Base-by-base conservation (phyloP, 2,797 vertebrate genomes). In the Rousettus madagascariensis region DNA sequence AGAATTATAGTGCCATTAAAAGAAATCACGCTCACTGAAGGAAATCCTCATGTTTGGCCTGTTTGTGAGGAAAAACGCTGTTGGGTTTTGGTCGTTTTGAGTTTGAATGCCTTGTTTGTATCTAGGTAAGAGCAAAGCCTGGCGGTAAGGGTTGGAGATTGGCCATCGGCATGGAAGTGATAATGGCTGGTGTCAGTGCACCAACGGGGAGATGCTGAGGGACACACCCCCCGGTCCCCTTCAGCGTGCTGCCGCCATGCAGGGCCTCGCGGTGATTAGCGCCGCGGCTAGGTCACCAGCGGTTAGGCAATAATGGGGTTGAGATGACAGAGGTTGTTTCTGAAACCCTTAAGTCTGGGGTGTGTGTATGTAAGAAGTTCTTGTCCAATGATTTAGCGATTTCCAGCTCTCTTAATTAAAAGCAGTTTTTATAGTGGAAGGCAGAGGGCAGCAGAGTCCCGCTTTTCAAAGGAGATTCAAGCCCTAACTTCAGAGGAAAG, bases 381-480 rank as follows among this genome's bases (percentile, higher is more conserved):
- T 7, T 38, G 57, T 68, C 28, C 4, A 16, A 26, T 19, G 36
- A n/a, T 51, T 28, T 4, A 49, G 17, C 9, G 17, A 65, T 84
- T 96, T 83, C n/a, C 46, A 91, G 1, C 33, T 90, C 38, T 51
- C 28, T 30, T 26, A 16, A 49, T 22, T 5, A 24, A 79, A 24
- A 79, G 87, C 74, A 95, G 2, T 97, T 93, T 95, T 90, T 16
- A 30, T 65, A 83, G 30, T 68, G 94, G 68, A 91, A 38, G 91
- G 98, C 96, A 98, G 98, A 96, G 98, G 98, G 98, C 98, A 98
- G 98, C 98, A 98, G 98, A 98, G 95, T 28, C 94, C 95, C 65
- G 97, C 61, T 95, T 97, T 88, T 88, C 87, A 86, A 93, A 96
- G 41, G 11, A 15, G 26, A 4, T 33, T 38, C 13, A 8, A 43